A percentile compares a stretch with the other conserved stretches of the same genome.
These are phyloP conservation scores for Cervus canadensis DNA, from an alignment of 2,113 vertebrate genomes.

Conservation along the genomic window DNA sequence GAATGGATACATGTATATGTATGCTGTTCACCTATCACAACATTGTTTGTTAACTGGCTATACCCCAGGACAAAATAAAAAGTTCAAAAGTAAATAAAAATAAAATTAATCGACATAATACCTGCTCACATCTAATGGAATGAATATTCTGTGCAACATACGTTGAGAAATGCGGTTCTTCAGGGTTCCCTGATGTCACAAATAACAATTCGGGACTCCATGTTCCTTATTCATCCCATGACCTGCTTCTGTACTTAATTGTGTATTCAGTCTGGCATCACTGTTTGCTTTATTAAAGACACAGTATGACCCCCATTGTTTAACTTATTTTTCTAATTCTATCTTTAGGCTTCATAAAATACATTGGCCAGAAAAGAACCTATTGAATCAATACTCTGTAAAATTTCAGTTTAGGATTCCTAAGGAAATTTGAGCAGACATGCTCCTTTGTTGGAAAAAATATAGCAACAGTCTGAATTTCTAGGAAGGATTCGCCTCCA, in stretches of 20 bases:
- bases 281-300: not conserved
- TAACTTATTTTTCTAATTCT: conserved; percentile 8
- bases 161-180: not conserved
- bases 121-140: not conserved
- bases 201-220: too few relatives aligned
- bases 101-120: not conserved
- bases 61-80: not conserved
- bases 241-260: not conserved
- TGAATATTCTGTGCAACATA: not conserved
- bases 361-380: not conserved
- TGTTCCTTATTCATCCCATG: not conserved
- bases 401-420: not conserved
- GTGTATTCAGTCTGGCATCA: not conserved
- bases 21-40: not conserved
- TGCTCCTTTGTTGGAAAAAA: not conserved
- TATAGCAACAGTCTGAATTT: not conserved
- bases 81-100: not conserved
- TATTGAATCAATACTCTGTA: not conserved
- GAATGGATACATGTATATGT: not conserved
- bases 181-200: not conserved
- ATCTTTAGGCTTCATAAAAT: not conserved
- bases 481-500: not conserved
- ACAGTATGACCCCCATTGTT: not conserved
- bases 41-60: not conserved
- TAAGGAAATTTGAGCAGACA: not conserved